Evolutionary conservation across 2,113 vertebrate species (phyloP), one percentile per base, ranked within the genome.

Genomic region (Tachycineta bicolor): DNA sequence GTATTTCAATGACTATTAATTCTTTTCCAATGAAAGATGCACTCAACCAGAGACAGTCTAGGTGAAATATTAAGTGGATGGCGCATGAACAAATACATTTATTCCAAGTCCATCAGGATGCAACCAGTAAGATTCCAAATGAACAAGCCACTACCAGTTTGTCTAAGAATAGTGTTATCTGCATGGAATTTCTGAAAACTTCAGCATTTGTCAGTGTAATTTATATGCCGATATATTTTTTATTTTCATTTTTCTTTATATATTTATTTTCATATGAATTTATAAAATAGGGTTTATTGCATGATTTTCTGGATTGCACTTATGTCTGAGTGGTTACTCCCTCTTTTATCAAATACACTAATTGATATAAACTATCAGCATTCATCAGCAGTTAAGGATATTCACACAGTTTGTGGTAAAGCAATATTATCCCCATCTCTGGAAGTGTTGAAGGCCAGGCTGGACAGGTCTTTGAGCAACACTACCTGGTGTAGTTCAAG

Each of bases 251-350:
- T 89, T 62, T 37, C 8, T n/a, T 60, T 60, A 21, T 15, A 14
- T 39, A 60, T 43, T 64, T 53, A 37, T 49, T 68, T 87, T 56
- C 26, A 56, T 17, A 29, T 24, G 4, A 5, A 43, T 78, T 93
- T 63, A 20, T 62, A 70, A 74, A 69, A 68, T 26, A 47, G 6
- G 2, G 3, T 39, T 78, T 77, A 63, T 73, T 5, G 2, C 11
- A 29, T 29, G 10, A 47, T 58, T 87, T 70, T 78, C 43, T 65
- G 14, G 16, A 21, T 78, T 78, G 58, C 19, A 39, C 0, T 0
- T 69, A 33, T 2, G 2, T n/a, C 24, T 78, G 24, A 29, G 10
- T 34, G 0, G 1, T 8, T 85, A 47, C 46, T 59, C 41, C 9
- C 3, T 70, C n/a, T 26, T 67, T 86, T 76, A 33, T 44, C 2